Conservation (phyloP, 2,888 invertebrate genomes). For the Ichneumoninae sp. region DNA sequence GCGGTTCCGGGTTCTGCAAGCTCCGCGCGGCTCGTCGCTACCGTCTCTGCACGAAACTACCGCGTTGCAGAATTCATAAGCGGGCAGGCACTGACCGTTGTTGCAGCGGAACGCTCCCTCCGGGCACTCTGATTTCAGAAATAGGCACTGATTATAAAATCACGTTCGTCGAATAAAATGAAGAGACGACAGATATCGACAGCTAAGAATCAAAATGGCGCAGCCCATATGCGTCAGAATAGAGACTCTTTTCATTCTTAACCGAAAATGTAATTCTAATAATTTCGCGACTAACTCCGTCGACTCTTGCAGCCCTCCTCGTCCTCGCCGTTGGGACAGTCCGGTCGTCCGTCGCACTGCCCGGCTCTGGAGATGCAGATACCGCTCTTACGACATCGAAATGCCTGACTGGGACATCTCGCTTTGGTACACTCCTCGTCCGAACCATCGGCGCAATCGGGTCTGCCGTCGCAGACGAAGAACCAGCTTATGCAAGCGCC, state of each 20-base stretch:
- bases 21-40: constrained; percentile 92
- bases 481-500: constrained; percentile 96
- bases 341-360: constrained; percentile 92
- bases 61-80: constrained; percentile 96
- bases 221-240: background rate
- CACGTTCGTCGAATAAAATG: background rate
- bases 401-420: constrained; percentile 90
- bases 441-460: constrained; percentile 94
- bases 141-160: background rate
- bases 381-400: constrained; percentile 89
- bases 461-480: constrained; percentile 94
- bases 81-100: constrained; percentile 94
- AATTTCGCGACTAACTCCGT: constrained; percentile 84
- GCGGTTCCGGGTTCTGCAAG: constrained; percentile 84
- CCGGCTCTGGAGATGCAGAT: constrained; percentile 92
- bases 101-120: constrained; percentile 93
- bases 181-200: background rate
- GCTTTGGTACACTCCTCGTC: constrained; percentile 91
- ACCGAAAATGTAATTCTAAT: background rate
- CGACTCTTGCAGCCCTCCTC: constrained; percentile 88
- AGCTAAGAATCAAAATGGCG: background rate
- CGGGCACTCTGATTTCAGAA: constrained; percentile 87
- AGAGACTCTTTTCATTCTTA: background rate
- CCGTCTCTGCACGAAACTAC: constrained; percentile 94
- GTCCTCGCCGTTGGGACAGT: constrained; percentile 92